A percentile compares a stretch with the other conserved stretches of the same genome.
Conservation (phyloP, 2,888 invertebrate species). For the Melikaiella ostensackeni region DNA sequence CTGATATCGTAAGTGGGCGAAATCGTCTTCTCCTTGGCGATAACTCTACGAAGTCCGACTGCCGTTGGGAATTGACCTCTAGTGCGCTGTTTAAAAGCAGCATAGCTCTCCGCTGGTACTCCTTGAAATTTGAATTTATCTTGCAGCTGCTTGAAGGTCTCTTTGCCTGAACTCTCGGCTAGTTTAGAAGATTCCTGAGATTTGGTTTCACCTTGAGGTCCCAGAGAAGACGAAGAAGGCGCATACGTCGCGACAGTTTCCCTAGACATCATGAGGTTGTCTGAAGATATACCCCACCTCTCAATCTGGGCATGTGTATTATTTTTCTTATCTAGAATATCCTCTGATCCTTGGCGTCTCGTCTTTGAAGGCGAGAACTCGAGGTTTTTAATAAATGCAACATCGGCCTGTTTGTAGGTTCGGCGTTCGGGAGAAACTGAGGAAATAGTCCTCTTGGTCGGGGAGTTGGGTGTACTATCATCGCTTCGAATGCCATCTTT, state of each 20-base stretch:
- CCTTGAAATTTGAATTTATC: conserved; percentile 69
- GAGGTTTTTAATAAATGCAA: conserved; percentile 46
- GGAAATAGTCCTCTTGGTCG: conserved; percentile 65
- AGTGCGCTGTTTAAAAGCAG: conserved; percentile 71
- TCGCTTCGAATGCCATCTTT: conserved; percentile 56
- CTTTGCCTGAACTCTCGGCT: conserved; percentile 59
- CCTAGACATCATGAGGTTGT: conserved; percentile 63
- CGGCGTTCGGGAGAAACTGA: conserved; percentile 55
- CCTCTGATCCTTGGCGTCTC: conserved; percentile 66
- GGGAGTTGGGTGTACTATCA: conserved; percentile 67
- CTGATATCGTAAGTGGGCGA: conserved; percentile 47
- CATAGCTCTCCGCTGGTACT: conserved; percentile 69
- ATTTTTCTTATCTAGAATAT: conserved; percentile 64
- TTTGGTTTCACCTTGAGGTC: conserved; percentile 41
- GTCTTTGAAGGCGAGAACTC: conserved; percentile 51
- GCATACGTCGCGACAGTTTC: conserved; percentile 50
- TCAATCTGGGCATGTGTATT: conserved; percentile 63
- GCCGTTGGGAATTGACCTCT: conserved; percentile 57
- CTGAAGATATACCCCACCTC: conserved; percentile 69
- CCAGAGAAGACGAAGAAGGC: conserved; percentile 13
- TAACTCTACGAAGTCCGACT: conserved; percentile 50
- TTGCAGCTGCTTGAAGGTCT: conserved; percentile 68
- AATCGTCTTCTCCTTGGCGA: conserved; percentile 48
- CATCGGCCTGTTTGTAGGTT: conserved; percentile 7
- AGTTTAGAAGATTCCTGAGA: conserved; percentile 56